Evolutionary conservation across 1,140 invertebrate species (phyloP).

Genomic region (Lucilia sericata): DNA sequence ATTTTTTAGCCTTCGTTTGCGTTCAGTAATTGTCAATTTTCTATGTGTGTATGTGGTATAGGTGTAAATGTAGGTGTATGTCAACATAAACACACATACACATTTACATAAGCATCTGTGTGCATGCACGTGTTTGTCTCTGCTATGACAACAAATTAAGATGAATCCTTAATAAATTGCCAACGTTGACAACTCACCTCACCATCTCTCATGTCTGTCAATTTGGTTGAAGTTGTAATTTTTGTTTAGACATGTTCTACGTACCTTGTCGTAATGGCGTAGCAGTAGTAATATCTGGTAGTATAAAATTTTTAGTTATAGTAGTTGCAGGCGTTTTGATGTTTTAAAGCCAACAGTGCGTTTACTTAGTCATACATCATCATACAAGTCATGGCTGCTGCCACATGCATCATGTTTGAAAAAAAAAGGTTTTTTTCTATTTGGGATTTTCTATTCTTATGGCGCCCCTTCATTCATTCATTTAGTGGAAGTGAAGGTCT

Average conservation of each 20-base stretch:
- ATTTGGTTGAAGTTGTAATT: conserved; percentile 28
- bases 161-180: conserved; percentile 39
- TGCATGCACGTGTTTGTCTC: background rate
- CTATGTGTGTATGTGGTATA: background rate
- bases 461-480: too few species aligned
- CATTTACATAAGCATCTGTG: background rate
- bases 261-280: background rate
- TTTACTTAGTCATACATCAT: too few species aligned
- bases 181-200: conserved; percentile 26
- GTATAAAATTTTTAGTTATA: background rate
- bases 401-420: background rate
- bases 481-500: too few species aligned
- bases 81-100: too few species aligned
- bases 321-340: background rate
- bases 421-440: background rate
- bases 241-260: background rate
- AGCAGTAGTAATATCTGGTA: too few species aligned
- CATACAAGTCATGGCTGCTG: too few species aligned
- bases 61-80: too few species aligned
- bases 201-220: conserved; percentile 31
- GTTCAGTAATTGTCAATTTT: background rate
- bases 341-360: background rate
- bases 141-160: conserved; percentile 34
- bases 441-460: background rate
- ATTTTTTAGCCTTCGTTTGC: background rate